Conservation (phyloP, 2,888 invertebrate species). For the Hydriomena furcata region DNA sequence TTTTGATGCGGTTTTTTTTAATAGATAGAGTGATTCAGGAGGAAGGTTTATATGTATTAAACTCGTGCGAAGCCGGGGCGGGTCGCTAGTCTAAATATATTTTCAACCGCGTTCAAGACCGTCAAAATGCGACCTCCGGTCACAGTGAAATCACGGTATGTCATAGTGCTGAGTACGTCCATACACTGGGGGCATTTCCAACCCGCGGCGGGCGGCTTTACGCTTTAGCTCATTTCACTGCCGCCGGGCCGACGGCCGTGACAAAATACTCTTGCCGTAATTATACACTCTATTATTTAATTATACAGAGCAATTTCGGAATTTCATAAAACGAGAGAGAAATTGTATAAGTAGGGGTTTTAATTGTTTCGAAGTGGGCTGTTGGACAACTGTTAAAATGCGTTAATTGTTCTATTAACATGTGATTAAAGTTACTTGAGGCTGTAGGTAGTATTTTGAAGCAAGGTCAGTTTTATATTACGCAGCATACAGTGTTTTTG, state of each 20-base stretch:
- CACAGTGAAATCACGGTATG: no score
- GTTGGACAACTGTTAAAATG: slow-evolving; percentile 21
- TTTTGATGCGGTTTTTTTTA: no score
- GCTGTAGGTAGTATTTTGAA: background rate
- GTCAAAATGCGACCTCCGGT: no score
- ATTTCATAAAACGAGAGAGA: slow-evolving; percentile 25
- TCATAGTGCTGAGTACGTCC: slow-evolving; percentile 8
- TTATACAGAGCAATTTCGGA: slow-evolving; percentile 30
- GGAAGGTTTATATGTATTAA: no score
- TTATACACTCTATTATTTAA: slow-evolving; percentile 34
- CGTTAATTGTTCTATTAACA: slow-evolving; percentile 16
- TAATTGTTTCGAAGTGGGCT: slow-evolving; percentile 21
- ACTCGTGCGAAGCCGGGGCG: no score
- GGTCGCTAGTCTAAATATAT: no score
- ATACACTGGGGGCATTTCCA: slow-evolving; percentile 32
- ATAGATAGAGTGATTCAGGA: no score
- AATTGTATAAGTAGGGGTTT: slow-evolving; percentile 16
- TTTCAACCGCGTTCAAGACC: no score
- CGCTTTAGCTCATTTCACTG: slow-evolving; percentile 50
- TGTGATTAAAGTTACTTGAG: background rate
- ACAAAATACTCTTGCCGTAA: slow-evolving; percentile 41
- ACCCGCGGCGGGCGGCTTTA: slow-evolving; percentile 39
- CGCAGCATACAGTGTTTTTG: no score
- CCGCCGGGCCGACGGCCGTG: slow-evolving; percentile 37
- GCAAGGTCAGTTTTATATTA: no score